Evolutionary conservation across 2,113 vertebrate species (phyloP).

Genomic region (Eurystomus gularis): DNA sequence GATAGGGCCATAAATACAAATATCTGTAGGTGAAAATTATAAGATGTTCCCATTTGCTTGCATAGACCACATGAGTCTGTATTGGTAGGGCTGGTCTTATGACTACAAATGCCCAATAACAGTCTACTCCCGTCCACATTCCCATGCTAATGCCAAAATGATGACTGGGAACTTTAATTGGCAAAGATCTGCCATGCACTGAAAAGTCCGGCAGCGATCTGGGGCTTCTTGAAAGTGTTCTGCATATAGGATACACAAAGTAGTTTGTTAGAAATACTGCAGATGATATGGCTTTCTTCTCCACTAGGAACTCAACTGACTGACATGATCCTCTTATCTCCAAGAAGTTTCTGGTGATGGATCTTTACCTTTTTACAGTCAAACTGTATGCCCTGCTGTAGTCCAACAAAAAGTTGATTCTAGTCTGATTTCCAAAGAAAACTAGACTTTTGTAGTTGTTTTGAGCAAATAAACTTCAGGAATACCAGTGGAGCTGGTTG

Average conservation of each 20-base stretch:
- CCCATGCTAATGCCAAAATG: neutral
- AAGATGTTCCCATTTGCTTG: neutral
- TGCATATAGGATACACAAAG: neutral
- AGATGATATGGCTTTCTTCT: fast-evolving
- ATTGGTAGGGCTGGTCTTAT: neutral
- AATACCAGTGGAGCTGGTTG: neutral
- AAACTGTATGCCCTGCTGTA: neutral
- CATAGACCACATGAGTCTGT: neutral
- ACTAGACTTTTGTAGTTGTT: neutral
- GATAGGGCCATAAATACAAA: neutral
- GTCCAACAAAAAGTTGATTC: neutral
- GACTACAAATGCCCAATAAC: too few relatives aligned
- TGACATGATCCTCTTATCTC: neutral
- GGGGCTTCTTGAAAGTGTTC: neutral
- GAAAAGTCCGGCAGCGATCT: neutral
- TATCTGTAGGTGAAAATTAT: neutral
- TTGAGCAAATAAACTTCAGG: neutral
- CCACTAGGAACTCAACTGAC: neutral
- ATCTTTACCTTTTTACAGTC: neutral
- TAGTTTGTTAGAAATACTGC: neutral
- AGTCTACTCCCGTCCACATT: fast-evolving
- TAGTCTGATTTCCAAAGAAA: neutral
- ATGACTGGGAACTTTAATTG: neutral
- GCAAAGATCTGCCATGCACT: neutral
- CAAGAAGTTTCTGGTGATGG: neutral